A percentile compares a stretch with the other conserved stretches of the same genome.
Evolutionary conservation across 1,140 invertebrate genomes (phyloP).

Genomic region (Leptestheria dahalacensis): DNA sequence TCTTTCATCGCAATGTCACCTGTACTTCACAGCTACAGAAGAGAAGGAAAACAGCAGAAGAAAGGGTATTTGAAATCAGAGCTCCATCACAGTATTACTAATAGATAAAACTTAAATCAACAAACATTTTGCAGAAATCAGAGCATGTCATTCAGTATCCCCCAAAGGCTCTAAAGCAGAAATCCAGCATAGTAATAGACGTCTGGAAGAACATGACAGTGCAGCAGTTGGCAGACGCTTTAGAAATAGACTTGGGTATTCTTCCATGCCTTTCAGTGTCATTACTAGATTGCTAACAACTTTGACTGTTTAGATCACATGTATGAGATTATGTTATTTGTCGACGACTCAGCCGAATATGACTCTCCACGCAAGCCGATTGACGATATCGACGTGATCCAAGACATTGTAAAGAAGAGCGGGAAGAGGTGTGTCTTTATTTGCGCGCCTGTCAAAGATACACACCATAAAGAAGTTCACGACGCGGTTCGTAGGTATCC

Average conservation of each 20-base stretch:
- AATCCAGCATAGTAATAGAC: constrained; percentile 33
- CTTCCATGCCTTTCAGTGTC: constrained; percentile 5
- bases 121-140: constrained; percentile 31
- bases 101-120: background rate
- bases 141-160: constrained; percentile 32
- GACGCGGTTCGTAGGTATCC: constrained; percentile 19
- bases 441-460: constrained; percentile 29
- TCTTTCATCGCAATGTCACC: too few species aligned
- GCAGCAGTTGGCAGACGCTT: constrained; percentile 43
- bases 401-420: constrained; percentile 45
- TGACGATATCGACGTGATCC: constrained; percentile 38
- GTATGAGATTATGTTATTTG: constrained; percentile 47
- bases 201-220: constrained; percentile 68
- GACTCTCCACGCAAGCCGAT: constrained; percentile 31
- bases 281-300: background rate
- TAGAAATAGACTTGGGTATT: constrained; percentile 30
- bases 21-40: constrained; percentile 20
- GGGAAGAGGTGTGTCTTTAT: constrained; percentile 41
- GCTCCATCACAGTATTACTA: background rate
- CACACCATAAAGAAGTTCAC: constrained; percentile 27
- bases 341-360: constrained; percentile 40
- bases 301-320: constrained; percentile 42
- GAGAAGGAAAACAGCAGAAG: constrained; percentile 33
- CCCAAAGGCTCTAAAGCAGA: constrained; percentile 30
- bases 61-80: constrained; percentile 28